Conservation (phyloP, 1,140 invertebrate species). For the Chironomus tepperi region DNA sequence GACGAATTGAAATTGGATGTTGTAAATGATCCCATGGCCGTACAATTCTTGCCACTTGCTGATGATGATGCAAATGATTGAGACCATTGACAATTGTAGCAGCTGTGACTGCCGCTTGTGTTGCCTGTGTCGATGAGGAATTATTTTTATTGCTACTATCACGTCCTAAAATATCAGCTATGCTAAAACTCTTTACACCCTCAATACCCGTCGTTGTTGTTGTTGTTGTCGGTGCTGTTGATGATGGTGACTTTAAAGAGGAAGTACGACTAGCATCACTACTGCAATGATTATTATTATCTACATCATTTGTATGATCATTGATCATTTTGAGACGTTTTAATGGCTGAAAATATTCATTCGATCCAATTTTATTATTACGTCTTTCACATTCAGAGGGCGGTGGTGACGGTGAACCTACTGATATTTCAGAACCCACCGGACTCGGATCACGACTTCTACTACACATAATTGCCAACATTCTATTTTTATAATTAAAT, state of each 20-base stretch:
- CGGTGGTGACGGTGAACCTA: conserved; percentile 60
- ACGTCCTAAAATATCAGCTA: conserved; percentile 84
- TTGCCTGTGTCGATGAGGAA: background rate
- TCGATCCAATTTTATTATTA: conserved; percentile 42
- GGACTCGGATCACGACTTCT: conserved; percentile 35
- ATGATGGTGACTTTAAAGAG: conserved; percentile 26
- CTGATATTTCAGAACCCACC: conserved; percentile 56
- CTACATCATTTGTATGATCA: conserved; percentile 26
- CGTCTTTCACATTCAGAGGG: conserved; percentile 33
- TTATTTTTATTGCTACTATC: conserved; percentile 23
- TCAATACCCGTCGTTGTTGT: conserved; percentile 31
- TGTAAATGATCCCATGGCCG: conserved; percentile 80
- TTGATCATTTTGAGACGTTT: conserved; percentile 74
- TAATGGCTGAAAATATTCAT: conserved; percentile 79
- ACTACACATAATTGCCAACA: background rate
- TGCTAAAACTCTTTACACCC: conserved; percentile 84
- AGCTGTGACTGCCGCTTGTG: conserved; percentile 27
- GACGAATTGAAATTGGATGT: conserved; percentile 38
- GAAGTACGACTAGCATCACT: conserved; percentile 7
- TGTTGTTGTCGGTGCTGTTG: conserved; percentile 24
- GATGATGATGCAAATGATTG: conserved; percentile 24
- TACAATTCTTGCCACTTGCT: conserved; percentile 54
- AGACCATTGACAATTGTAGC: conserved; percentile 24
- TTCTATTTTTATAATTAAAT: background rate
- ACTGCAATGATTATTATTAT: conserved; percentile 27